Conservation (phyloP, 2,797 vertebrate genomes). For the Cacajao melanocephalus region DNA sequence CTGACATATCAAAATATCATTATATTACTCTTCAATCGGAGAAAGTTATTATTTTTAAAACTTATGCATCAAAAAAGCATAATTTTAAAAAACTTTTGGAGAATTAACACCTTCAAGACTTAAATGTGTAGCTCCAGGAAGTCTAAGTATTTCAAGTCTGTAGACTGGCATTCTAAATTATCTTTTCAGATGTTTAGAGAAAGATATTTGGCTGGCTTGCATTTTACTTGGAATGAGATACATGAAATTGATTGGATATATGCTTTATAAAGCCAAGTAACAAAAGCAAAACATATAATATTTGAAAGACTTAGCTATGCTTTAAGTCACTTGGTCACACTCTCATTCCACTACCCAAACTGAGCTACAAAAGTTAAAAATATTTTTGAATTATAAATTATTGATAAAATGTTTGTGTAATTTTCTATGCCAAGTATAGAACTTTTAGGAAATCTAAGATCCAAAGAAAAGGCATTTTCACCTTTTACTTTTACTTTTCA, state of each 20-base stretch:
- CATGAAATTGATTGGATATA: constrained; percentile 41
- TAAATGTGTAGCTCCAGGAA: constrained; percentile 53
- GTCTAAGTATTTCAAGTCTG: constrained; percentile 55
- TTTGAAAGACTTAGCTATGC: neutral
- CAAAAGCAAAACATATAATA: constrained; percentile 22
- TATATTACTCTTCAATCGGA: neutral
- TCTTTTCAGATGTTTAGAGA: constrained; percentile 75
- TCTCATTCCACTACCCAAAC: neutral
- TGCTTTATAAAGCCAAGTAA: constrained; percentile 40
- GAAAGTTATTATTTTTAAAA: constrained; percentile 34
- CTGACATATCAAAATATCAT: neutral
- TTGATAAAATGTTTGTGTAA: neutral
- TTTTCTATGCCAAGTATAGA: neutral
- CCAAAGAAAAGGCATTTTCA: neutral
- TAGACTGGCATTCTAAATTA: constrained; percentile 50
- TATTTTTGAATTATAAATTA: neutral
- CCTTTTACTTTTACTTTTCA: neutral
- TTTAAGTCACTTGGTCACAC: neutral
- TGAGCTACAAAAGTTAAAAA: constrained; percentile 6
- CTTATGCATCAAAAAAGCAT: neutral
- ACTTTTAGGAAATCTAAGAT: constrained; percentile 2
- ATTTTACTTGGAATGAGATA: constrained; percentile 61
- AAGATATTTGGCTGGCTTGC: constrained; percentile 71
- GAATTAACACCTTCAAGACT: constrained; percentile 33
- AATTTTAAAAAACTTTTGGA: neutral